Evolutionary conservation across 2,113 vertebrate genomes (phyloP), one percentile per base, ranked within the genome.

Genomic region (Larimichthys crocea): DNA sequence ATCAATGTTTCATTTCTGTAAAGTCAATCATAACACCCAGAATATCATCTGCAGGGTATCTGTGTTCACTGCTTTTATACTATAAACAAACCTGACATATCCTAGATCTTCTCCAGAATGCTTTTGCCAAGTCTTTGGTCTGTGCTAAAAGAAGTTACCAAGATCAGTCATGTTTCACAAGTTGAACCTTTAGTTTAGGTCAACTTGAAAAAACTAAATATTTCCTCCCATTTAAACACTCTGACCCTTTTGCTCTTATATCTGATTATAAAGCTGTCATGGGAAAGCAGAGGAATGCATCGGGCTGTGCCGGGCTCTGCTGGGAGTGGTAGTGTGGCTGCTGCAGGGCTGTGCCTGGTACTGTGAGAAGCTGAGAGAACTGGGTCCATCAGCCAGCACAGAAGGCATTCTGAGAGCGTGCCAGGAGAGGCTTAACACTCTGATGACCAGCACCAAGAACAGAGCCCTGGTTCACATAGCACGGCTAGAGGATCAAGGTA

Each of bases 241-340:
- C 50, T 67, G 5, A 46, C 29, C 24, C 5, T 7, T 31, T 57
- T 3, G 14, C 15, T 75, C 17, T 71, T 5, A 7, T 49, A 7
- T 82, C 14, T 64, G 17, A 66, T 62, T 22, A 22, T 35, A 31
- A 52, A 99, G 98, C 94, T 99, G 98, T 90, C 96, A 99, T 0
- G 98, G 98, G 72, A 99, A 99, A 91, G 97, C 97, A 0, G 98
- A 99, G 93, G 98, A 99, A 90, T 99, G 98, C 91, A 96, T 99
- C 0, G 97, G 97, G 12, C 95, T 99, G 56, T 99, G 98, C 88
- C 96, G 98, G 26, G 96, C 98, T 0, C 94, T 99, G 82, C 95
- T 98, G 63, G 96, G 95, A 26, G 94, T 96, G 80, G 94, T 97
- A 60, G 96, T 95, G 83, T 99, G 98, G 98, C 95, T 99, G 80